Percentiles rank a stretch among this genome's conserved stretches.
Conservation (phyloP, 2,797 vertebrate genomes). For the Pteropus rufus region DNA sequence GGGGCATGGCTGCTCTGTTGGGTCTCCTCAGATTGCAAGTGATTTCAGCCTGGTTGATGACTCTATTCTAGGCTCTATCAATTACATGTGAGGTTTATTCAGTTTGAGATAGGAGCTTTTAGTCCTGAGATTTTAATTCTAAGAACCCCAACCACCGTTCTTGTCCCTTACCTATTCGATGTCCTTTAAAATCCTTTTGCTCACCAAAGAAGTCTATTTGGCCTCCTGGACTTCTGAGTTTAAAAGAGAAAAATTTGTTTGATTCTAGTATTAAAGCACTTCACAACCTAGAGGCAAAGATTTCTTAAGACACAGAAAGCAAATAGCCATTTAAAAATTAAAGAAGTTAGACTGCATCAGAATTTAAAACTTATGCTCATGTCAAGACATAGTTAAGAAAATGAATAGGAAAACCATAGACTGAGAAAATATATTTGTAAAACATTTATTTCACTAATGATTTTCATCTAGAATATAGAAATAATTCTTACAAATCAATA, state of each 20-base stretch:
- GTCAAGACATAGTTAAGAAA: background rate
- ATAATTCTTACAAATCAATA: background rate
- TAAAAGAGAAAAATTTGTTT: background rate
- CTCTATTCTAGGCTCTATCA: background rate
- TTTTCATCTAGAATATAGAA: background rate
- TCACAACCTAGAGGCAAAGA: background rate
- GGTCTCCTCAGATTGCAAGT: background rate
- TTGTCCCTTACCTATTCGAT: background rate
- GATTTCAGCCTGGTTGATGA: background rate
- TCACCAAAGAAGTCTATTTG: background rate
- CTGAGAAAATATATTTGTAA: background rate
- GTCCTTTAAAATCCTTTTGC: background rate
- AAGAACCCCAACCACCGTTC: background rate
- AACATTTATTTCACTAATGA: background rate
- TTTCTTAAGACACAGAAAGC: background rate
- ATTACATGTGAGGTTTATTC: background rate
- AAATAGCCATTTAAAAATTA: background rate
- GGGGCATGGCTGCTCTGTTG: background rate
- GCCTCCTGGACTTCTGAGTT: background rate
- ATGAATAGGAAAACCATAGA: background rate
- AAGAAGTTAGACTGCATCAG: background rate
- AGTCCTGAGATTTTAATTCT: background rate
- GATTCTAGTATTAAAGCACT: background rate
- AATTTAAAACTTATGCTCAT: background rate
- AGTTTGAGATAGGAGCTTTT: background rate